These are phyloP conservation scores for Odobenus rosmarus DNA, from an alignment of 2,113 vertebrate species.

Conservation along the genomic window DNA sequence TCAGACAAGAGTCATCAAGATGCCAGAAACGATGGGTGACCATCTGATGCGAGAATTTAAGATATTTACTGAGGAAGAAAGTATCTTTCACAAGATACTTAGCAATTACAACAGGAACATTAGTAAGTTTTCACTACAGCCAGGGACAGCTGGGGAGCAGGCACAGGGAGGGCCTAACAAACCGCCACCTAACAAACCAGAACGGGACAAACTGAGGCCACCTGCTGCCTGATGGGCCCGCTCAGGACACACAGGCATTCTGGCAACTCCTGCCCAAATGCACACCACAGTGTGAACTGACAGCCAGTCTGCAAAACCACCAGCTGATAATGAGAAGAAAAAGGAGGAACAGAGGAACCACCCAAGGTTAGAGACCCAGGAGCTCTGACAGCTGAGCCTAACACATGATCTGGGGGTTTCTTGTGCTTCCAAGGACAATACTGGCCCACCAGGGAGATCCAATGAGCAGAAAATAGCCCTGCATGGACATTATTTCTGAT, in stretches of 20 bases:
- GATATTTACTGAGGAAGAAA: background rate
- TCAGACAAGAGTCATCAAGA: too few relatives aligned
- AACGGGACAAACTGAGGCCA: too few relatives aligned
- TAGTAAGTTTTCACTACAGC: background rate
- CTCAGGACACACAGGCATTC: background rate
- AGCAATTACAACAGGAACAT: background rate
- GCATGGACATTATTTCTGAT: fast-evolving
- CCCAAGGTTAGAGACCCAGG: background rate
- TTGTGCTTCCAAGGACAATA: background rate
- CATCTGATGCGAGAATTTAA: background rate
- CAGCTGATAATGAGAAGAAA: background rate
- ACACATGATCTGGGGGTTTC: background rate
- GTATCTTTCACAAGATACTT: background rate
- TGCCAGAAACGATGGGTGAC: background rate
- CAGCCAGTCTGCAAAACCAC: background rate
- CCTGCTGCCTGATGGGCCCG: background rate
- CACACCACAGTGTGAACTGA: fast-evolving
- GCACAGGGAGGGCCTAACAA: too few relatives aligned
- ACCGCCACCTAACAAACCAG: too few relatives aligned
- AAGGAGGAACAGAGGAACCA: too few relatives aligned
- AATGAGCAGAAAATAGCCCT: background rate
- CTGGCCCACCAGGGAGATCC: background rate
- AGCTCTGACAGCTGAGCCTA: background rate
- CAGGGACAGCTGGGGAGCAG: too few relatives aligned
- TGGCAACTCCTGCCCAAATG: fast-evolving